These are phyloP conservation scores for Strigamia transsilvanica DNA, from an alignment of 2,888 invertebrate genomes.

Conservation along the genomic window DNA sequence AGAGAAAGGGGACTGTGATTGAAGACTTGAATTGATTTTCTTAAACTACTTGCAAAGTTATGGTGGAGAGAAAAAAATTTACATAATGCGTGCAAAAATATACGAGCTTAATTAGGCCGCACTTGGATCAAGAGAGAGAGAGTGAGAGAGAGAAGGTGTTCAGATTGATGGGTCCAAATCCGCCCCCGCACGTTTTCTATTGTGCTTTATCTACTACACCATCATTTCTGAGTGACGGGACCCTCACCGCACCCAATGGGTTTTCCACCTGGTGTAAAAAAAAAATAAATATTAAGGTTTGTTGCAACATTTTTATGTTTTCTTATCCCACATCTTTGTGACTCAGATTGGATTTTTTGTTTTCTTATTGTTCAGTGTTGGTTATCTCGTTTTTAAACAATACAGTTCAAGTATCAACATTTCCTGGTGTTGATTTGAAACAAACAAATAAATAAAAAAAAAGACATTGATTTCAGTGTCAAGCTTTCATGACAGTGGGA, in stretches of 20 bases:
- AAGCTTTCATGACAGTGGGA: neutral
- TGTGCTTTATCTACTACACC: neutral
- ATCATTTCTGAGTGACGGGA: slow-evolving; percentile 10
- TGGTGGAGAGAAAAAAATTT: slow-evolving; percentile 12
- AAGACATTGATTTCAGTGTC: neutral
- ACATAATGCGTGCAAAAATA: slow-evolving; percentile 14
- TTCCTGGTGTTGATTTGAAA: neutral
- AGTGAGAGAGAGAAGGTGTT: neutral
- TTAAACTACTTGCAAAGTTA: neutral
- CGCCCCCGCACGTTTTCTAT: slow-evolving; percentile 15
- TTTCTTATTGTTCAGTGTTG: neutral
- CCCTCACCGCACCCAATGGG: slow-evolving; percentile 20
- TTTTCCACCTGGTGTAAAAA: neutral
- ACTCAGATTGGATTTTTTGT: neutral
- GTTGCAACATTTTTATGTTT: neutral
- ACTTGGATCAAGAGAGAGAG: slow-evolving; percentile 5
- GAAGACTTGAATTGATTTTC: slow-evolving; percentile 20
- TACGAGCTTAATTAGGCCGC: slow-evolving; percentile 11
- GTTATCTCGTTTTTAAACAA: too few species aligned
- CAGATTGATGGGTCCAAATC: slow-evolving; percentile 4
- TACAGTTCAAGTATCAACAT: too few species aligned
- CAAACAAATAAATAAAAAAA: neutral
- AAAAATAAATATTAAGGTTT: neutral
- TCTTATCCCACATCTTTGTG: neutral
- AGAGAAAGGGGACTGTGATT: slow-evolving; percentile 3